Evolutionary conservation across 2,797 vertebrate genomes (phyloP).

Genomic region (Eulemur albifrons): DNA sequence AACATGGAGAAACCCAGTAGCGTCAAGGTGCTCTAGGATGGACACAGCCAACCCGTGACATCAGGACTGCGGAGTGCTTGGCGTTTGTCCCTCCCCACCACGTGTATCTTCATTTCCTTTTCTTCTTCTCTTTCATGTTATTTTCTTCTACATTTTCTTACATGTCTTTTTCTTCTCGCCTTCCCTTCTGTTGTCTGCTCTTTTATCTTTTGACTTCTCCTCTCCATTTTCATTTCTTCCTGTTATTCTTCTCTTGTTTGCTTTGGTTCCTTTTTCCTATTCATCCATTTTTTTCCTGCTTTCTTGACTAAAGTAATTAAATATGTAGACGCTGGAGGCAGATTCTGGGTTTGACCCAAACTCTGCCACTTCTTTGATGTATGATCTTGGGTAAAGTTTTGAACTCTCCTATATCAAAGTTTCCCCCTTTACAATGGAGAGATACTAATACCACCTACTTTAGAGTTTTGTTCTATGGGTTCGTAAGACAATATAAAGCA

Average conservation of each 20-base stretch:
- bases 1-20: accelerated
- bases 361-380: not conserved
- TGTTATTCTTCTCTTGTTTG: not conserved
- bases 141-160: not conserved
- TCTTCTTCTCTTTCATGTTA: not conserved
- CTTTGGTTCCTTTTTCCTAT: not conserved
- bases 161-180: not conserved
- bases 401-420: not conserved
- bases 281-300: not conserved
- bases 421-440: not conserved
- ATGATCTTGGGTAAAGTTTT: not conserved
- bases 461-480: not conserved
- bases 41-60: accelerated
- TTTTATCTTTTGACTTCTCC: not conserved
- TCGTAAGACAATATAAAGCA: not conserved
- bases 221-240: not conserved
- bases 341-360: not conserved
- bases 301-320: not conserved
- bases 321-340: accelerated
- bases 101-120: not conserved
- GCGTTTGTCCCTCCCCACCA: not conserved
- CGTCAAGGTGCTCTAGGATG: accelerated
- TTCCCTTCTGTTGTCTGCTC: not conserved
- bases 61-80: accelerated
- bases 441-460: not conserved